Percentiles rank a stretch among this genome's conserved stretches.
These are phyloP conservation scores for Adela reaumurella DNA, from an alignment of 2,888 invertebrate species.

Conservation along the genomic window DNA sequence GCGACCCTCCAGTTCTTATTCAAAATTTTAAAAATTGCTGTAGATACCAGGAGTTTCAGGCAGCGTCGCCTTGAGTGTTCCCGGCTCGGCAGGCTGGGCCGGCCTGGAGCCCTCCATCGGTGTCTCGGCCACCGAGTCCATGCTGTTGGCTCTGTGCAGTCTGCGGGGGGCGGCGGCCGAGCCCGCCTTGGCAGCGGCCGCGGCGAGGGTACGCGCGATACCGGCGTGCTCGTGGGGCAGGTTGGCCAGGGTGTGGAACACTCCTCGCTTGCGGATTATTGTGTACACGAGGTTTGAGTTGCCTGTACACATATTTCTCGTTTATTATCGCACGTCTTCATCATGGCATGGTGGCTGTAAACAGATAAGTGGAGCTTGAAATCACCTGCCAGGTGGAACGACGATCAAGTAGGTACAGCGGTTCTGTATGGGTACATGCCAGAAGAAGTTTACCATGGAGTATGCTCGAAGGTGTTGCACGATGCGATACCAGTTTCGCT, in stretches of 20 bases:
- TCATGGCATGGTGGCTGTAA: neutral
- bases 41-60: constrained; percentile 80
- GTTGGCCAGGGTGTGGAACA: constrained; percentile 97
- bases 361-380: too few relatives aligned
- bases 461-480: too few relatives aligned
- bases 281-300: constrained; percentile 98
- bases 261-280: constrained; percentile 96
- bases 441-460: too few relatives aligned
- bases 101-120: constrained; percentile 81
- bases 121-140: constrained; percentile 59
- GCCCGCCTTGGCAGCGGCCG: constrained; percentile 16
- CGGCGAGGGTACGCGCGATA: constrained; percentile 71
- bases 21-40: neutral
- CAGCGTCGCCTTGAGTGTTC: constrained; percentile 85
- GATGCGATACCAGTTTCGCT: too few relatives aligned
- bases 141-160: constrained; percentile 34
- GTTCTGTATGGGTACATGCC: too few relatives aligned
- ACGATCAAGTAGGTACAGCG: too few relatives aligned
- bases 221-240: constrained; percentile 89
- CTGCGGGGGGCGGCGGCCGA: constrained; percentile 13
- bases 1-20: too few relatives aligned
- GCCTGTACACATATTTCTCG: constrained; percentile 61
- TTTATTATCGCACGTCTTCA: neutral
- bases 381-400: too few relatives aligned
- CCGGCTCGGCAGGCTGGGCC: constrained; percentile 85